These are phyloP conservation scores for Drosophila pegasa DNA, from an alignment of 2,888 invertebrate species.

Conservation along the genomic window DNA sequence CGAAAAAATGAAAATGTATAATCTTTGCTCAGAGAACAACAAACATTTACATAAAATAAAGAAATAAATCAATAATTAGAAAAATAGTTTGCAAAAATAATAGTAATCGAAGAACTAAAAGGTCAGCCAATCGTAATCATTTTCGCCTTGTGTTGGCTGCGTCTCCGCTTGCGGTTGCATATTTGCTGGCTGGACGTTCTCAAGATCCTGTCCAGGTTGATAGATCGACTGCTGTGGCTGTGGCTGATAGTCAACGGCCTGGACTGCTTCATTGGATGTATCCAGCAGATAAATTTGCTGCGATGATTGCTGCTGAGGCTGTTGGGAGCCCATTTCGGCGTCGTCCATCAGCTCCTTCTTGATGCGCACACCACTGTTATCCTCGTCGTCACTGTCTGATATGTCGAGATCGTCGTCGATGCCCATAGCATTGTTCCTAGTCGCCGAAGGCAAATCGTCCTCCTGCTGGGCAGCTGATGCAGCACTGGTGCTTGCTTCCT, in stretches of 20 bases:
- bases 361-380: slow-evolving; percentile 66
- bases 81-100: background rate
- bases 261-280: slow-evolving; percentile 56
- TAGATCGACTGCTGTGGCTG: slow-evolving; percentile 40
- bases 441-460: slow-evolving; percentile 75
- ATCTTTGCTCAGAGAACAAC: background rate
- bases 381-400: slow-evolving; percentile 90
- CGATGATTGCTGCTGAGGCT: slow-evolving; percentile 18
- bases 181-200: slow-evolving; percentile 41
- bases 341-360: slow-evolving; percentile 72
- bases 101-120: slow-evolving; percentile 57
- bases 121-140: slow-evolving; percentile 78
- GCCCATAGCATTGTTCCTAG: slow-evolving; percentile 87
- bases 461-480: slow-evolving; percentile 43
- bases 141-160: slow-evolving; percentile 64
- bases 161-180: slow-evolving; percentile 40
- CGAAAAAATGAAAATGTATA: too few relatives aligned
- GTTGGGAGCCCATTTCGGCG: slow-evolving; percentile 31
- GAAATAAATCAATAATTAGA: too few relatives aligned
- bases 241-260: slow-evolving; percentile 38
- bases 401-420: slow-evolving; percentile 91
- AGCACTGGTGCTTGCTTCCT: slow-evolving; percentile 58
- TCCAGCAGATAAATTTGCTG: slow-evolving; percentile 60
- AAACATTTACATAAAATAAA: too few relatives aligned
- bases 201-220: slow-evolving; percentile 30